Base-by-base conservation (phyloP, 1,140 invertebrate genomes). In the Centruroides sculpturatus region DNA sequence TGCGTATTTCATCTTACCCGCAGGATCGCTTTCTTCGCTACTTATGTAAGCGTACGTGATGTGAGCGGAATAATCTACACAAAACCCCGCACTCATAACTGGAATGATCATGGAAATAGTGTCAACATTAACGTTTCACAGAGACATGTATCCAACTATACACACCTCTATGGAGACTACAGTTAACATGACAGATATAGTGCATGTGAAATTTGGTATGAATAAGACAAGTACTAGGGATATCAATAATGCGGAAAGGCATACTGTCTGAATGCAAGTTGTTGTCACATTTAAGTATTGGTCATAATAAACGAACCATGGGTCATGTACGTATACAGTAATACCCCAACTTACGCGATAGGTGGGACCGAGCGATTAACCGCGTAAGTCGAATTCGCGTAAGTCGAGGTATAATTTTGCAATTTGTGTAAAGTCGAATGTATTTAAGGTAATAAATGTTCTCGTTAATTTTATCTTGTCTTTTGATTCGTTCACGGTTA, bases 31-130 rank as follows among this genome's bases (percentile, higher is more conserved):
- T 8, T 70, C 65, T n/a, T 69, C 64, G 0, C 88, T 91, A 35
- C 88, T 85, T 84, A 97, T 92, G 72, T 92, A 97, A 0, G 90
- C 90, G 70, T 97, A 96, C 66, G 91, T 94, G 52, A 97, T 96
- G 69, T 97, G 93, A 5, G 92, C 93, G 0, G 91, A 92, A 71
- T 95, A 98, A 70, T 97, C 93, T 0, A 98, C 91, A 5, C 90
- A 94, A 75, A 97, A 97, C 52, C 94, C 94, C 49, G 97, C 94
- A 69, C 92, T 95, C 91, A 98, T 96, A 55, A 98, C 96, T 3
- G 97, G 78, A 69, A 97, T 96, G 48, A 98, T 96, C 92, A 97
- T 98, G 0, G 92, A 96, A 67, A 98, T 94, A 6, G 92, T 92
- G 72, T 96, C 93, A 47, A 98, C 76, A 70, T 91, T 93, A 0